Base-by-base conservation (phyloP, 92 coral and sea anemone species). In the Zoanthus solanderi region DNA sequence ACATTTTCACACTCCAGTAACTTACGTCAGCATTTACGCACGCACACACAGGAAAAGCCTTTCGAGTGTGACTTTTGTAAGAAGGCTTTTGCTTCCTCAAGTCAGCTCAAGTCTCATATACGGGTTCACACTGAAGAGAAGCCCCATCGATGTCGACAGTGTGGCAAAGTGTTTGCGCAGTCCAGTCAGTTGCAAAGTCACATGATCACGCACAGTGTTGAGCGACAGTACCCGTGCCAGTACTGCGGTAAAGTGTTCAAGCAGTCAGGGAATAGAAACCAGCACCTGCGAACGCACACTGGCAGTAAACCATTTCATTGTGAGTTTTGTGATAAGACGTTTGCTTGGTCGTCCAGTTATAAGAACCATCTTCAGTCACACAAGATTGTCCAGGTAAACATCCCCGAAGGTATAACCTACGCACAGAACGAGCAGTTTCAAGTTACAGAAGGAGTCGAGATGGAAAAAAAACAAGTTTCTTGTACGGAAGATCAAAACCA, bases 281-380 rank as follows among this genome's bases (percentile, higher is more conserved):
- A 81, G 60, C 85, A 81, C 14, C 61, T 81, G 42, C 75, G 85
- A 5, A 81, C 85, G 28, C 85, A 81, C 16, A 81, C 85, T 28
- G 85, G 85, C 0, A 81, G 85, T 45, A 81, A 81, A 81, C 85
- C 85, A 0, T 81, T 81, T 67, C 85, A 81, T 18, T 81, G 85
- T 48, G 75, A 81, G 45, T 16, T 42, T 68, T 81, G 85, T 66
- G 74, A 81, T 73, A 81, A 66, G 60, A 65, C 85, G 12, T 81
- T 81, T n/a, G 85, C 85, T 48, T 81, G 85, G 85, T 81, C 85
- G 4, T 81, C 85, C 32, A 81, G 85, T 66, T 81, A 81, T 75
- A 81, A 81, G 60, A 65, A 68, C 63, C 85, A 81, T 81, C 85
- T 81, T 42, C 85, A 68, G 57, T 81, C 76, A 14, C 85, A 81